phyloP scores from a whole-genome alignment of 2,888 invertebrate species.

The Yponomeuta evonymella region DNA sequence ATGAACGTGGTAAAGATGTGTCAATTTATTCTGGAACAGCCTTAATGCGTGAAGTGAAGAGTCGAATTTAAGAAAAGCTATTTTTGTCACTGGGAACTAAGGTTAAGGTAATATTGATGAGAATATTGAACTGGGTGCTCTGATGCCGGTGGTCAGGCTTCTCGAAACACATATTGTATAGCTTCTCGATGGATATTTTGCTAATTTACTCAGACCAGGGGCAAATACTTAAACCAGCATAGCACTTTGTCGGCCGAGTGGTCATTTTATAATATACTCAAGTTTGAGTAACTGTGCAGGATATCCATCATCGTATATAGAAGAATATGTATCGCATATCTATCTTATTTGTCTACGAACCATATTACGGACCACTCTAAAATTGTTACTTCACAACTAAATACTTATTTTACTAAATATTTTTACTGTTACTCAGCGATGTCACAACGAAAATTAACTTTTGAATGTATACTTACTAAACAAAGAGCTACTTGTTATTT shows the following conservation, averaged over 20 bases:
- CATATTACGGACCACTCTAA: conserved; percentile 10
- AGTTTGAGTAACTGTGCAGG: neutral
- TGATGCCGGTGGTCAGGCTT: conserved; percentile 60
- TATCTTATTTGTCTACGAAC: conserved; percentile 10
- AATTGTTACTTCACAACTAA: conserved; percentile 2
- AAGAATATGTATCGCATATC: conserved; percentile 12
- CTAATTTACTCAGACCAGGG: neutral
- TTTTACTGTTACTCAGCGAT: conserved; percentile 8
- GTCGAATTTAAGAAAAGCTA: conserved; percentile 61
- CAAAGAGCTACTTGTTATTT: conserved; percentile 8
- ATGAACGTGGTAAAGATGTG: neutral
- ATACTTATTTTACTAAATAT: conserved; percentile 13
- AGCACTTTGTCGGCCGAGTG: too few species aligned
- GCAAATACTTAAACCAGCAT: neutral
- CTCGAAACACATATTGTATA: neutral
- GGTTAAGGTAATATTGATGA: neutral
- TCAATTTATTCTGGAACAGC: neutral
- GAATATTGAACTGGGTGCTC: conserved; percentile 44
- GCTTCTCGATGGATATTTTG: neutral
- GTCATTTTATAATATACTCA: neutral
- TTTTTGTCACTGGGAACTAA: conserved; percentile 67
- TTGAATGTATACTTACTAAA: neutral
- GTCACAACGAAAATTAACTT: conserved; percentile 15
- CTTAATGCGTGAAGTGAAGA: conserved; percentile 38
- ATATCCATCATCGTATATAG: neutral